Conservation (phyloP, 1,140 invertebrate species). For the Leptinotarsa defecta region DNA sequence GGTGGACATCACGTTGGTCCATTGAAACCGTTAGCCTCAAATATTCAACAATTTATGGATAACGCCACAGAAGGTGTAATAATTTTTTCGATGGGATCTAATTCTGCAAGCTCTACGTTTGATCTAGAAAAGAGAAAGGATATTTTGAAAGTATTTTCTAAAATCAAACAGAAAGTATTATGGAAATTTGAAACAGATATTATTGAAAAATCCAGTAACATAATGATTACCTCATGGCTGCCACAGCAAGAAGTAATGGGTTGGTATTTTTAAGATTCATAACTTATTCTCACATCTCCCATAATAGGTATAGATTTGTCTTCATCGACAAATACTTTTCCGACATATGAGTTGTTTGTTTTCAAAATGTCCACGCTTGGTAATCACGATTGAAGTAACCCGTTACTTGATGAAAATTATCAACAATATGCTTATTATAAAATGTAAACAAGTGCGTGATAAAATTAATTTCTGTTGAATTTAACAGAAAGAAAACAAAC, state of each 20-base stretch:
- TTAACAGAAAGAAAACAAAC: too few relatives aligned
- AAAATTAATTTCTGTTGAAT: too few relatives aligned
- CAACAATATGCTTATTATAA: too few relatives aligned
- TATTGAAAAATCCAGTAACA: constrained; percentile 54
- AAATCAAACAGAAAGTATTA: constrained; percentile 63
- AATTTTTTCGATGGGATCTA: constrained; percentile 71
- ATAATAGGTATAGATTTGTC: too few relatives aligned
- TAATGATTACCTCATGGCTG: constrained; percentile 61
- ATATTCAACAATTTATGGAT: constrained; percentile 63
- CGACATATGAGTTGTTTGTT: too few relatives aligned
- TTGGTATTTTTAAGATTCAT: constrained; percentile 36
- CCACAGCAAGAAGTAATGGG: constrained; percentile 69
- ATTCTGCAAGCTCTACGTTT: constrained; percentile 58
- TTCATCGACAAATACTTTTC: too few relatives aligned
- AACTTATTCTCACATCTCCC: too few relatives aligned
- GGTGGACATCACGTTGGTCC: constrained; percentile 41
- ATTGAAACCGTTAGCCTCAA: not conserved
- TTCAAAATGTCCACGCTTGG: too few relatives aligned
- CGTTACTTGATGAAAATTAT: too few relatives aligned
- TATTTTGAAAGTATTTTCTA: constrained; percentile 59
- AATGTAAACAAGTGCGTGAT: too few relatives aligned
- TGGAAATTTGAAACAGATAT: constrained; percentile 69
- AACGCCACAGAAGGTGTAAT: constrained; percentile 65
- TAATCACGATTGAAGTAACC: too few relatives aligned
- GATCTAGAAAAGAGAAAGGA: constrained; percentile 56